These are phyloP conservation scores for Peribatodes rhomboidaria DNA, from an alignment of 2,888 invertebrate genomes.

Conservation along the genomic window DNA sequence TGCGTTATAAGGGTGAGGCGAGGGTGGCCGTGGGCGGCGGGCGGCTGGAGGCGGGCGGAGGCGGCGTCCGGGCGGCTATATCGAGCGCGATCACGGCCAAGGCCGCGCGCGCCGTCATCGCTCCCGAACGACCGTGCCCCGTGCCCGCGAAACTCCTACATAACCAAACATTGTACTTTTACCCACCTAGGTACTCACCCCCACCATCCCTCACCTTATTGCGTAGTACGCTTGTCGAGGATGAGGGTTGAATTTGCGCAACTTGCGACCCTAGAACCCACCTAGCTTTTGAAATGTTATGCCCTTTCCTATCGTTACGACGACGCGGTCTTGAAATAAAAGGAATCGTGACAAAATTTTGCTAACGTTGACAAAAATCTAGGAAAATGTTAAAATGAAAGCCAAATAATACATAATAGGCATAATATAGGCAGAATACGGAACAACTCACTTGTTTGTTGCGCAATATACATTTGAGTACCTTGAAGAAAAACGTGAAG, in stretches of 20 bases:
- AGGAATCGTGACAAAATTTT: neutral
- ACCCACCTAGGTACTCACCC: conserved; percentile 27
- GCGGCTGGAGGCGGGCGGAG: conserved; percentile 49
- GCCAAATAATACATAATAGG: neutral
- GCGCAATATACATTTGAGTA: no score
- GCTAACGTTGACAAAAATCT: neutral
- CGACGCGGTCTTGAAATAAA: neutral
- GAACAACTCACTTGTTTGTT: no score
- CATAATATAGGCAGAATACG: no score
- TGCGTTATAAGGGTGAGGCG: conserved; percentile 54
- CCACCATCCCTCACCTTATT: conserved; percentile 42
- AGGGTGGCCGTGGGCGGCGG: conserved; percentile 51
- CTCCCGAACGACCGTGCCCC: conserved; percentile 62
- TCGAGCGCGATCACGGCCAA: conserved; percentile 86
- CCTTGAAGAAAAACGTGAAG: no score
- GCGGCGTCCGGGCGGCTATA: conserved; percentile 72
- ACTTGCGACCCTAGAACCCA: conserved; percentile 6
- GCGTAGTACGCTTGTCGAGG: conserved; percentile 46
- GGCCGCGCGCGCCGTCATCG: conserved; percentile 75
- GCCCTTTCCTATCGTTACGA: neutral
- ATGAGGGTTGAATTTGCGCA: conserved; percentile 19
- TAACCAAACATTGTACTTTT: conserved; percentile 42
- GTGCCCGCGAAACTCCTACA: conserved; percentile 45
- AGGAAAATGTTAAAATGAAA: neutral
- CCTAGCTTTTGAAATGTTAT: conserved; percentile 4